Base-by-base conservation (phyloP, 2,797 vertebrate genomes). In the Periparus ater region DNA sequence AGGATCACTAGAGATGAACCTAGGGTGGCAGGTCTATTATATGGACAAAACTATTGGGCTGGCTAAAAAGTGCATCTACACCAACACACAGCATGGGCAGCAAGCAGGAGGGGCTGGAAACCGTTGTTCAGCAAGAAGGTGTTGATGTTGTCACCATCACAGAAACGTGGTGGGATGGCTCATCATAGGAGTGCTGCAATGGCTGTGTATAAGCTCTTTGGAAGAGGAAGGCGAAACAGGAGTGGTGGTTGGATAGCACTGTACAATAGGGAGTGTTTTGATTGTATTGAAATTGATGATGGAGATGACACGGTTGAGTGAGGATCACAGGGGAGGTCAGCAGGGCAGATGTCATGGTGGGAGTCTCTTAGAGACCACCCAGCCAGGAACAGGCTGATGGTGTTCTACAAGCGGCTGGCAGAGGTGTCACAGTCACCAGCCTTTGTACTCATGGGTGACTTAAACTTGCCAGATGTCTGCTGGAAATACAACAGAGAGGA, bases 11-110 rank as follows among this genome's bases (percentile, higher is more conserved):
- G 73, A 68, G 48, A 8, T 30, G n/a, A 45, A 8, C 38, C 22
- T 15, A 5, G 30, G 30, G 42, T 34, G 26, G 26, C 30, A 70
- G 42, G 9, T 29, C 48, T 15, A 26, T 42, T 21, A 22, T 48
- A 15, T 3, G 2, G 27, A 15, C 61, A 60, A 38, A 50, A 9
- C 15, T 5, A 1, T 13, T 62, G 30, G 12, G 17, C 48, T 0
- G 0, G 34, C 55, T 42, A 7, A 48, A 40, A 42, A 40, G 30
- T 34, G 21, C 21, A 4, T 32, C 57, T 48, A 10, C 34, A 22
- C 26, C 57, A 32, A 9, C 2, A 2, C 34, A 17, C 50, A 13
- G 4, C 26, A 42, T 18, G 42, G 42, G 50, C 50, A 48, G 26
- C 42, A 32, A 40, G 55, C 34, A 34, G 74, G 65, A 77, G 65